Evolutionary conservation across 2,113 vertebrate species (phyloP), one percentile per base, ranked within the genome.

Genomic region (Anas platyrhynchos): DNA sequence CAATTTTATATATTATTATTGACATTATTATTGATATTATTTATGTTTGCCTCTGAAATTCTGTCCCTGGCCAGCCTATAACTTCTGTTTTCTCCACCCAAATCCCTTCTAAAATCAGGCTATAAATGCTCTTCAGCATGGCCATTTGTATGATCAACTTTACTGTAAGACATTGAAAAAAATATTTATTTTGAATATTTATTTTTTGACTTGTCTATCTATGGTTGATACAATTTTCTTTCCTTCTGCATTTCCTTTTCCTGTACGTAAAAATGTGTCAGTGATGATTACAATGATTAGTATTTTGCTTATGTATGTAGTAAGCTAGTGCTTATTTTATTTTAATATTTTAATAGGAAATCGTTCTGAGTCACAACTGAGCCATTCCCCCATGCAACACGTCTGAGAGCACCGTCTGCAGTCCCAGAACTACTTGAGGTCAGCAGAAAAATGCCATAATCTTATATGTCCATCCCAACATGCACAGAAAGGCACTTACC

Each of bases 291-390:
- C 1, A 1, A 50, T 82, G 58, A 86, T 84, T 41, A 62, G 71
- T 85, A 66, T 89, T 94, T 96, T 92, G 86, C 74, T 56, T 38
- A 63, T 74, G 83, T 83, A 86, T 76, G 82, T n/a, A 50, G 80
- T 73, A 87, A 91, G 75, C 22, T 83, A 62, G 34, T 32, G 66
- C 74, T 84, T 85, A n/a, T 79, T 77, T 88, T 62, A 48, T 48
- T 86, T 94, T 86, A 93, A 82, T 94, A 92, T 94, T 96, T 96
- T 76, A 93, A 83, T 85, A 91, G 86, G 50, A 93, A 87, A 79
- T 83, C 59, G 55, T 93, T 95, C 71, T 92, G 92, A 92, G 74
- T 92, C 84, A 94, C 66, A 93, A 59, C 55, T 55, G 55, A 86
- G 36, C 71, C 62, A 46, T 94, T 89, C 66, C 62, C 18, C 43